phyloP scores from a whole-genome alignment of 2,888 invertebrate species.

The Homarus gammarus region DNA sequence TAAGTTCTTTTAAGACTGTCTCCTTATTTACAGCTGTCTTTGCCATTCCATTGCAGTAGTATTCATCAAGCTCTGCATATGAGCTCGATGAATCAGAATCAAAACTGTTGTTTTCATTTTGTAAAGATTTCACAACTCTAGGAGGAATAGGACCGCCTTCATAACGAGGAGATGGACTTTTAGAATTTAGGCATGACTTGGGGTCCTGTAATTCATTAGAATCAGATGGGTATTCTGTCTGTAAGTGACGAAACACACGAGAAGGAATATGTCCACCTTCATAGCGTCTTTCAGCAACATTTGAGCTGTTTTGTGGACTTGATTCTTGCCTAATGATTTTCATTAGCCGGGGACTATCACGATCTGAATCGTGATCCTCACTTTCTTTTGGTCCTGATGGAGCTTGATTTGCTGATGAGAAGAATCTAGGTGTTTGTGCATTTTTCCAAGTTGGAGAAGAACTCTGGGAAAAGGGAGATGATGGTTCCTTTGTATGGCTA shows the following conservation, averaged over 20 bases:
- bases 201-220: constrained; percentile 28
- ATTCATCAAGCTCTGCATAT: constrained; percentile 68
- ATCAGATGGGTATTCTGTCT: constrained; percentile 64
- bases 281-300: constrained; percentile 58
- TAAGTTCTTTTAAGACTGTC: constrained; percentile 70
- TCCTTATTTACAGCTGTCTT: constrained; percentile 67
- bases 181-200: constrained; percentile 17
- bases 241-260: constrained; percentile 73
- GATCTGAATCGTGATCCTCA: constrained; percentile 14
- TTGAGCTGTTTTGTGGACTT: constrained; percentile 28
- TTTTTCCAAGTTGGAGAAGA: constrained; percentile 53
- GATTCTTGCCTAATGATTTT: constrained; percentile 66
- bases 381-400: constrained; percentile 1
- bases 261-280: constrained; percentile 75
- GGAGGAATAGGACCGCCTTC: constrained; percentile 60
- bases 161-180: constrained; percentile 46
- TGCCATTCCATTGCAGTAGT: constrained; percentile 63
- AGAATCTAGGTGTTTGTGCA: constrained; percentile 21
- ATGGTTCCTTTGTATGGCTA: constrained; percentile 47
- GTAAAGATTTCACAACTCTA: constrained; percentile 46
- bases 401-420: constrained; percentile 24
- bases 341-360: constrained; percentile 64
- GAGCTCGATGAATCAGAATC: constrained; percentile 67
- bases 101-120: constrained; percentile 41
- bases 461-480: constrained; percentile 45